Evolutionary conservation across 1,140 invertebrate genomes (phyloP).

Genomic region (Ips nitidus): DNA sequence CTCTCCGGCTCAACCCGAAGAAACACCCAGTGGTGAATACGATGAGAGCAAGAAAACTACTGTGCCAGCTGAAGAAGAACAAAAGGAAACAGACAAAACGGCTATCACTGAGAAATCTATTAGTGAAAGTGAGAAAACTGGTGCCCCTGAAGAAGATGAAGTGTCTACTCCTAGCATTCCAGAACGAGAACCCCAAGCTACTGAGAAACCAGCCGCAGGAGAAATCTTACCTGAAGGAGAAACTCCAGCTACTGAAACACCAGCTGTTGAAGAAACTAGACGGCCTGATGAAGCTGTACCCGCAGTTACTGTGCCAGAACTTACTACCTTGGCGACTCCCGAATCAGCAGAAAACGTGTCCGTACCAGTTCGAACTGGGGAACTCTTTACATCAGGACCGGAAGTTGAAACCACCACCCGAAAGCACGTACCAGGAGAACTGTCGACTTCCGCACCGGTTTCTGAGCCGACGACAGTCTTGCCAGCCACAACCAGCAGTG

Average conservation of each 20-base stretch:
- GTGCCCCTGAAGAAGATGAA: constrained; percentile 15
- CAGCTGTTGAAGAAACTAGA: background rate
- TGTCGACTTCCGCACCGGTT: constrained; percentile 41
- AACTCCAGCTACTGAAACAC: background rate
- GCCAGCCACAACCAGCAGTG: constrained; percentile 41
- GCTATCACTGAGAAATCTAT: constrained; percentile 2
- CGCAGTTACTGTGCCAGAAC: constrained; percentile 1
- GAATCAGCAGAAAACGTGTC: constrained; percentile 16
- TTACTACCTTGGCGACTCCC: background rate
- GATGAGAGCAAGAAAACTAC: background rate
- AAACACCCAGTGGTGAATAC: too few species aligned
- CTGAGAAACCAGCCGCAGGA: background rate
- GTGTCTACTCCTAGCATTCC: background rate
- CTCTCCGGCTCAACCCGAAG: too few species aligned
- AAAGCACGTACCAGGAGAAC: constrained; percentile 38
- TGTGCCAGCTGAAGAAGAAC: background rate
- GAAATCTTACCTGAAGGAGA: background rate
- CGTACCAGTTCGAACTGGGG: constrained; percentile 11
- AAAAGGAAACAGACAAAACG: constrained; percentile 4
- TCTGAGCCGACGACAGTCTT: constrained; percentile 21
- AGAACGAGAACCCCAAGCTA: background rate
- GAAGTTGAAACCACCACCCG: constrained; percentile 32
- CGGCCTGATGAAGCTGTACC: background rate
- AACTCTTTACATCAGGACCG: constrained; percentile 38
- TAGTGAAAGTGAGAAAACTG: background rate